Evolutionary conservation across 2,797 vertebrate genomes (phyloP), one percentile per base, ranked within the genome.

Genomic region (Spinibarbus caldwelli): DNA sequence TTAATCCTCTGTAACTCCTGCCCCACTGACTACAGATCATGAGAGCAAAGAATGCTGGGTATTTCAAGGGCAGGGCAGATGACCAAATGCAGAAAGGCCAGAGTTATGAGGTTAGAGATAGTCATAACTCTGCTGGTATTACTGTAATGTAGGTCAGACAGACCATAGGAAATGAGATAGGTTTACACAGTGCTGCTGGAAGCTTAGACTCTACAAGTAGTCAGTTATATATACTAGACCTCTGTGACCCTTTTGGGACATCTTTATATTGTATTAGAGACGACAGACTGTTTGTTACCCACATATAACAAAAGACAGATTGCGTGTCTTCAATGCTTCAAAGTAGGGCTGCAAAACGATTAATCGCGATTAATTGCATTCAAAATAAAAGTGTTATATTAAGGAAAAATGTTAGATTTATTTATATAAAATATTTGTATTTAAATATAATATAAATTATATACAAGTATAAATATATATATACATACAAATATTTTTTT

Each of bases 31-130:
- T 77, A 70, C 64, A 78, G 70, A 36, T 85, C 47, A 47, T 82
- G 73, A 84, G 86, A 81, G 67, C 72, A 78, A 80, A 83, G 87
- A 84, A 90, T 90, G 70, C 84, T 87, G 89, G 81, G 82, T 86
- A 83, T 88, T 87, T 41, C 38, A 66, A 80, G 84, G 83, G 78
- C 78, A 84, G 73, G 82, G 57, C 41, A 70, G 64, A 45, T 67
- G 82, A 85, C 86, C 84, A 86, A 31, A 79, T 62, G 80, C 78
- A 47, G 14, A 71, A 70, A 8, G 36, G 73, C 52, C 72, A 78
- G 66, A n/a, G 80, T 80, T 70, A 76, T 62, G 36, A 47, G 49
- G 83, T 23, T 41, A 19, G 59, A 83, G 84, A 83, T 71, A 23
- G 62, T 85, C 77, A 73, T 87, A 70, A 86, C 88, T 88, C 76